Base-by-base conservation (phyloP, 2,113 vertebrate genomes). In the Penelope pileata region DNA sequence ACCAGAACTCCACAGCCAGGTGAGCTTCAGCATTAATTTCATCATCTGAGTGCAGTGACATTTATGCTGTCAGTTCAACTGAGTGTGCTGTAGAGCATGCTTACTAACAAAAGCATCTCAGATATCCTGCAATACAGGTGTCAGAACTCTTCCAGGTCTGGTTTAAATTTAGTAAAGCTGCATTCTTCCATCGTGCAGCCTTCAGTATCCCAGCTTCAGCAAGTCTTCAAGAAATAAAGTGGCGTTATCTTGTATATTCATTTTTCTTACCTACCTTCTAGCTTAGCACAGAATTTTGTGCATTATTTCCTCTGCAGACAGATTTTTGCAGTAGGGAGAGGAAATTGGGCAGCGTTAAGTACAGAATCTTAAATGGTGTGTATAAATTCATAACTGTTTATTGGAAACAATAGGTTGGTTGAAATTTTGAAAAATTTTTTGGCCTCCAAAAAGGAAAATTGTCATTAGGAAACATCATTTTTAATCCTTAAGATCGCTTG, bases 301-400 rank as follows among this genome's bases (percentile, higher is more conserved):
- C 59, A 53, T 51, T 78, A 3, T 84, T 92, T 88, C 84, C 67
- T 88, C 77, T 84, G 48, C 51, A 64, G 54, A 73, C 86, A 93
- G 88, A 38, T 91, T 91, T 67, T 83, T 83, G 76, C 59, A 80
- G 51, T 27, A 63, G 67, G 54, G 85, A 54, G 42, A 60, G 54
- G 86, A 91, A 85, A 48, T 1, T 4, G 40, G 69, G 47, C 51
- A 12, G 24, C 4, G 9, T 74, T 8, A 88, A 77, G 68, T 83
- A 50, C 50, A 74, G 73, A 81, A 84, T 59, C 74, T 78, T 34
- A 50, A 30, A 53, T 14, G 43, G 29, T 10, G 30, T 50, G 6
- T 70, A 0, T 30, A 47, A 36, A 10, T 38, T 81, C 42, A 27
- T 70, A 15, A 36, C 73, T 77, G 21, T 53, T 86, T 40, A 3